Base-by-base conservation (phyloP, 2,797 vertebrate species). In the Spheniscus humboldti region DNA sequence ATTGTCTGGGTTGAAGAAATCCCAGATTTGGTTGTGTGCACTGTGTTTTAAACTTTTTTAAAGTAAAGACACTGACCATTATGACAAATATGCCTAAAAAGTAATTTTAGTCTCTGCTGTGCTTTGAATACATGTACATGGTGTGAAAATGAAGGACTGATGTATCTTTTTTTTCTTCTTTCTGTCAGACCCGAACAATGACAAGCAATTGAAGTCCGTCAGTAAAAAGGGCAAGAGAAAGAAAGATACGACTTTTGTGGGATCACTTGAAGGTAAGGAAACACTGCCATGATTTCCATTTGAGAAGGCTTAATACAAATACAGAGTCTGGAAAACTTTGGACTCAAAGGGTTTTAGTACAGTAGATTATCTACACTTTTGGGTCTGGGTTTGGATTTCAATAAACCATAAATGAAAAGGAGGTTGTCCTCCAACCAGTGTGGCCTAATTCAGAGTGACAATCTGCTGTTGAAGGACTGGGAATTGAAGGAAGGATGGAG, bases 221-320 rank as follows among this genome's bases (percentile, higher is more conserved):
- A 95, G 56, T 84, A 98, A 98, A 94, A 98, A 97, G 86, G 94
- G 74, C 67, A 99, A 99, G 97, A 98, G 98, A 78, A 99, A 98
- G 92, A 96, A 96, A 45, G 97, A 98, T 57, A 96, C 17, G 6
- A 97, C 98, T 97, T 98, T 98, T 95, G 94, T 92, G 0, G 98
- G 94, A 64, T 97, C 97, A 47, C 87, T 97, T 72, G 97, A 95
- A 98, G 98, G 99, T 99, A 92, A 94, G 97, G 86, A 96, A 94
- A 60, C 20, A 10, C 7, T 80, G 73, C 59, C 37, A 7, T 50
- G 24, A 45, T 56, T 79, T 57, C 39, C 13, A 28, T 72, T 74
- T 84, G 35, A 74, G 30, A 87, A 67, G 52, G 24, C 27, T 79
- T 75, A 73, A 89, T 73, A 33, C 9, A 82, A 78, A 72, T 27